Percentiles rank a stretch among this genome's conserved stretches.
Conservation (phyloP, 2,113 vertebrate species). For the Setophaga coronata region DNA sequence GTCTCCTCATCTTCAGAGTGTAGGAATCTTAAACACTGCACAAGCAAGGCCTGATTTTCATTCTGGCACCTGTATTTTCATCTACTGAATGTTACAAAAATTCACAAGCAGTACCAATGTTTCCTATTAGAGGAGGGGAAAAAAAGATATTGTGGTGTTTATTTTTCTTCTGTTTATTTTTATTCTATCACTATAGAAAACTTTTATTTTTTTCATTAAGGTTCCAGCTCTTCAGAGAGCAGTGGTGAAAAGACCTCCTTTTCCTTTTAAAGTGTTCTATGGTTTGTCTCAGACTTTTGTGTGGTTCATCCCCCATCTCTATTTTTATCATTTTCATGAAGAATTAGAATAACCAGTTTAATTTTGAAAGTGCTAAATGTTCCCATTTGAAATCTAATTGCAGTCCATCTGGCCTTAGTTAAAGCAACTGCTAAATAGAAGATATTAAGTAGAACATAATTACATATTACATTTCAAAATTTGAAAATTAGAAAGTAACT, state of each 20-base stretch:
- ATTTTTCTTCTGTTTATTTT: not conserved
- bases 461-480: not conserved
- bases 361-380: not conserved
- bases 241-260: not conserved
- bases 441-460: conserved; percentile 26
- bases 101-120: not conserved
- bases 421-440: not conserved
- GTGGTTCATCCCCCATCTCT: not conserved
- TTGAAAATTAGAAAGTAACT: conserved; percentile 14
- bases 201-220: accelerated
- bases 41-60: not conserved
- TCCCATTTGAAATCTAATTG: conserved; percentile 9
- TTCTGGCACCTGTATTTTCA: not conserved
- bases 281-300: not conserved
- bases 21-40: not conserved
- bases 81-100: not conserved
- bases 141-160: not conserved
- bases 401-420: conserved; percentile 11
- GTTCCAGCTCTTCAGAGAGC: not conserved
- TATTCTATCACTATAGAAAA: not conserved
- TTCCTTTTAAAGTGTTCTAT: not conserved
- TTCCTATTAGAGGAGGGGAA: accelerated
- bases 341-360: not conserved
- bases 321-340: not conserved
- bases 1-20: not conserved